Evolutionary conservation across 2,888 invertebrate species (phyloP), one percentile per base, ranked within the genome.

Genomic region (Cetonia aurata): DNA sequence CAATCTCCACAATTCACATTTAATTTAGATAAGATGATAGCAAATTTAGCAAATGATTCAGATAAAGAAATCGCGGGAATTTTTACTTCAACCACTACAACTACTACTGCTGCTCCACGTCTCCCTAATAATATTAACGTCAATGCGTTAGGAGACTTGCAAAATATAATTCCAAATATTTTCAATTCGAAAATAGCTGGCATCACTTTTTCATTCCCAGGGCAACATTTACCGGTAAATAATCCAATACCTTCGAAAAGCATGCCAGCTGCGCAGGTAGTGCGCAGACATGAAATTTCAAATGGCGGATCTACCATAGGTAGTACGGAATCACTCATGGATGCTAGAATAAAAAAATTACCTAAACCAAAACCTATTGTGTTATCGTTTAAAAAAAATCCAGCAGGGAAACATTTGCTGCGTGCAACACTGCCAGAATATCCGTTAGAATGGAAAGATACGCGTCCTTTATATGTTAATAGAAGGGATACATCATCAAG

Each of bases 1-100:
- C 15, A 37, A 17, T 9, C 10, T 41, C 8, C 17, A n/a, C 31
- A 31, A 15, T 62, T 31, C 37, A 62, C 62, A 3, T 62, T 62
- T 62, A 62, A 62, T 48, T 48, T 62, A 62, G 62, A 62, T 3
- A 31, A 48, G 10, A 62, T 62, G 62, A 48, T 62, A 8, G 62
- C 62, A 13, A 48, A 62, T 13, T 33, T 62, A 33, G 62, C 62
- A 31, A 62, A 50, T 33, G 62, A 62, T 15, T 33, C 62, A 8
- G 62, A 62, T 31, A 62, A 62, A 25, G 62, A 62, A 31, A 19
- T 62, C 9, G 62, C 62, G 6, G 62, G 33, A 31, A 3, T 48
- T 13, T 62, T 62, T 13, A 62, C 62, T 3, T 44, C 59, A 44
- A 44, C 59, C 42, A 44, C n/a, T 12, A 17, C 59, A 25, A 17